A percentile compares a stretch with the other conserved stretches of the same genome.
phyloP scores from a whole-genome alignment of 2,797 vertebrate genomes.

The Urocyon cinereoargenteus region DNA sequence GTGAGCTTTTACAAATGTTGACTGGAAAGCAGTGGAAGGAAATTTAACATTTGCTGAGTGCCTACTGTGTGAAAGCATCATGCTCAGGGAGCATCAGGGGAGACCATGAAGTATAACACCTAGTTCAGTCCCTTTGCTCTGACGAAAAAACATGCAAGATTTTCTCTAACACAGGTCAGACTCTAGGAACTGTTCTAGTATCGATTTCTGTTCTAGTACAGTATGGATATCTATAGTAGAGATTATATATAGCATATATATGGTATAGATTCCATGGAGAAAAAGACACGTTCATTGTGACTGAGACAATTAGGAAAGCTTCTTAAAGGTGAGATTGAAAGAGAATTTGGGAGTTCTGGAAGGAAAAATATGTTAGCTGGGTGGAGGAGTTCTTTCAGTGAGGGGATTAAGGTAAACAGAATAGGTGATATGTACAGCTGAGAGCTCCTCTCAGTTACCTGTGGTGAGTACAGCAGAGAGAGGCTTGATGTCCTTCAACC shows the following conservation, averaged over 20 bases:
- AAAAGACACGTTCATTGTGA: neutral
- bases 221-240: too few species aligned
- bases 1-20: neutral
- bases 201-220: neutral
- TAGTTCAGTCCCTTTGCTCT: neutral
- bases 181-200: neutral
- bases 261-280: neutral
- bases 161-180: neutral
- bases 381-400: neutral
- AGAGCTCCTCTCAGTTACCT: neutral
- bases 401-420: neutral
- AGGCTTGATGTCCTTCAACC: neutral
- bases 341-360: neutral
- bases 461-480: neutral
- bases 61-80: neutral
- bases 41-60: neutral
- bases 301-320: neutral
- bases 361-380: neutral
- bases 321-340: conserved; percentile 30
- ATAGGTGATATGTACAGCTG: neutral
- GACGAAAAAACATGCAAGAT: neutral
- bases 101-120: neutral
- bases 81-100: too few species aligned
- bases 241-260: too few species aligned
- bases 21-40: neutral